Percentiles rank a stretch among this genome's conserved stretches.
Conservation (phyloP, 2,113 vertebrate species). For the Trachemys scripta region DNA sequence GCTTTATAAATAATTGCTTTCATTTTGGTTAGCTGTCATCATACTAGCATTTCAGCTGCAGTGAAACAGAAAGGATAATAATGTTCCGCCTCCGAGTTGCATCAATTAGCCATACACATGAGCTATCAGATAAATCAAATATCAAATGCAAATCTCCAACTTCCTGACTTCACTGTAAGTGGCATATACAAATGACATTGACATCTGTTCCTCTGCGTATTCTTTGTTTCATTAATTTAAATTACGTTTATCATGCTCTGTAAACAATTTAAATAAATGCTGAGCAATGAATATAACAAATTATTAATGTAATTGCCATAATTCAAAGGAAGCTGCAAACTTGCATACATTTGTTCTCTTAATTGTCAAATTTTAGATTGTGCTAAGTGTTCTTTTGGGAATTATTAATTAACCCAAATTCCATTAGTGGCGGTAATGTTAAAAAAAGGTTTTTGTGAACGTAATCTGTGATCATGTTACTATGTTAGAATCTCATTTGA, state of each 20-base stretch:
- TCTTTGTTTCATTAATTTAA: constrained; percentile 69
- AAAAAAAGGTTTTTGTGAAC: constrained; percentile 37
- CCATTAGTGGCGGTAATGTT: constrained; percentile 34
- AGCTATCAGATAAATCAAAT: constrained; percentile 2
- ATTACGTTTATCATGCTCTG: constrained; percentile 50
- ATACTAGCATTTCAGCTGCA: neutral
- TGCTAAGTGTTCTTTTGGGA: constrained; percentile 20
- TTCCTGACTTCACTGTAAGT: neutral
- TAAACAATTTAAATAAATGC: constrained; percentile 55
- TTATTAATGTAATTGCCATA: constrained; percentile 48
- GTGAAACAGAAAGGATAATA: neutral
- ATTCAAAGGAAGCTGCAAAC: constrained; percentile 46
- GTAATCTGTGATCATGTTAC: neutral
- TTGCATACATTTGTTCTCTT: constrained; percentile 28
- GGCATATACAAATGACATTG: neutral
- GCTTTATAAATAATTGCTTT: constrained; percentile 19
- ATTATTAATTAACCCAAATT: constrained; percentile 46
- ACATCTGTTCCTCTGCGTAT: constrained; percentile 27
- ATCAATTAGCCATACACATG: constrained; percentile 6
- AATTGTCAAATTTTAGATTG: constrained; percentile 62
- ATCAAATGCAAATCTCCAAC: neutral
- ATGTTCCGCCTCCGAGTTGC: neutral
- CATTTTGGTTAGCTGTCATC: neutral
- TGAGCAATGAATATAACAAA: constrained; percentile 47
- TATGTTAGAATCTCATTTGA: neutral